A percentile compares a stretch with the other conserved stretches of the same genome.
Evolutionary conservation across 2,113 vertebrate species (phyloP).

Genomic region (Tetrax tetrax): DNA sequence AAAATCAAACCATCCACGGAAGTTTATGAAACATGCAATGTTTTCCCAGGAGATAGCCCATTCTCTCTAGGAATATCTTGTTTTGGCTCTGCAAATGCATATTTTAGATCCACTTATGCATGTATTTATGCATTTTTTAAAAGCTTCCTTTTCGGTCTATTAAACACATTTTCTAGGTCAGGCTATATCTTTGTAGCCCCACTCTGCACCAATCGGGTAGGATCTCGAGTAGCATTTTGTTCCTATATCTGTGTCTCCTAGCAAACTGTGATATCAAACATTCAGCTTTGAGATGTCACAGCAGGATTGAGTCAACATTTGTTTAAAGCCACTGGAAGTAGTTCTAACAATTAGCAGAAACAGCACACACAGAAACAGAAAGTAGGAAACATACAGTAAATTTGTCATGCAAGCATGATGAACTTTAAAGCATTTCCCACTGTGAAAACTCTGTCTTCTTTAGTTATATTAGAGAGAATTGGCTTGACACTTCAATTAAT

Average conservation of each 20-base stretch:
- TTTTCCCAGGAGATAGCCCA: background rate
- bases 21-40: background rate
- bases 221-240: background rate
- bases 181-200: background rate
- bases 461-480: conserved; percentile 17
- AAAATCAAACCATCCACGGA: background rate
- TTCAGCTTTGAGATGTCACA: conserved; percentile 36
- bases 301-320: conserved; percentile 57
- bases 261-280: conserved; percentile 1
- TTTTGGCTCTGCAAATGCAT: conserved; percentile 15
- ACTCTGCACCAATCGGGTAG: background rate
- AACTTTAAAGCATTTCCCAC: conserved; percentile 58
- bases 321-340: conserved; percentile 44
- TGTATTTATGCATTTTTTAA: conserved; percentile 44
- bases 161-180: conserved; percentile 46
- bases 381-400: conserved; percentile 1
- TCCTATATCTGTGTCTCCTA: conserved; percentile 4
- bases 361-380: background rate
- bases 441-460: background rate
- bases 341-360: conserved; percentile 50
- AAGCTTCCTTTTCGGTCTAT: conserved; percentile 37
- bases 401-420: conserved; percentile 3
- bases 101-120: conserved; percentile 24
- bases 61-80: conserved; percentile 54
- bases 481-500: conserved; percentile 27